Conservation (phyloP, 2,797 vertebrate species). For the Syngnathus rostellatus region DNA sequence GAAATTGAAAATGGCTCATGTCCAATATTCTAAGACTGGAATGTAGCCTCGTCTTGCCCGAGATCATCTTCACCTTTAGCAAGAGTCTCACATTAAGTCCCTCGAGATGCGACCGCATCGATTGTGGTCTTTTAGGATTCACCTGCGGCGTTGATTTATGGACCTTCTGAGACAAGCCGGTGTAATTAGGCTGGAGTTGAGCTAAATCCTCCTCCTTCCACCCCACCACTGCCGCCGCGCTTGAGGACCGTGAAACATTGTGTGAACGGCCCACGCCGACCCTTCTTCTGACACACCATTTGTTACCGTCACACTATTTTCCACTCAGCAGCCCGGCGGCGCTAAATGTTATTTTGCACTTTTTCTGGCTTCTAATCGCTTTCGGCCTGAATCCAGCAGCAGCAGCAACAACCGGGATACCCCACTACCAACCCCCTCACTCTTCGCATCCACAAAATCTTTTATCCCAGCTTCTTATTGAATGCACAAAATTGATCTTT, state of each 20-base stretch:
- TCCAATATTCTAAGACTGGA: not conserved
- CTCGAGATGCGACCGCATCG: constrained; percentile 44
- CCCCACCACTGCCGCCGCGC: not conserved
- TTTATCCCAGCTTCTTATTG: constrained; percentile 17
- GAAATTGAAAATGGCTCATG: constrained; percentile 40
- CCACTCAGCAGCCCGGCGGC: constrained; percentile 47
- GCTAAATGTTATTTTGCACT: constrained; percentile 41
- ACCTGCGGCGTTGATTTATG: constrained; percentile 44
- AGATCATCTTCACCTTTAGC: constrained; percentile 20
- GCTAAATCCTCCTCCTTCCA: constrained; percentile 12
- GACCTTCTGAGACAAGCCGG: constrained; percentile 34
- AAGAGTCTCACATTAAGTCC: constrained; percentile 33
- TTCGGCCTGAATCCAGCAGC: constrained; percentile 45
- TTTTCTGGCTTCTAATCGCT: constrained; percentile 44
- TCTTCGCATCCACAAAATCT: constrained; percentile 21
- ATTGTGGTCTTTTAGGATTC: constrained; percentile 45
- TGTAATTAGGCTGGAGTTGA: constrained; percentile 50
- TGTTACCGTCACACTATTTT: constrained; percentile 60
- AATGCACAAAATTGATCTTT: constrained; percentile 29
- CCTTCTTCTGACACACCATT: constrained; percentile 41
- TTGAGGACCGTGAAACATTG: constrained; percentile 17
- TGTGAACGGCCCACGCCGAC: constrained; percentile 20
- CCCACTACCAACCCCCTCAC: constrained; percentile 26
- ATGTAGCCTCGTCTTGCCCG: not conserved
- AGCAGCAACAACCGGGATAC: constrained; percentile 42